These are phyloP conservation scores for Apamea sordens DNA, from an alignment of 2,888 invertebrate genomes.

Conservation along the genomic window DNA sequence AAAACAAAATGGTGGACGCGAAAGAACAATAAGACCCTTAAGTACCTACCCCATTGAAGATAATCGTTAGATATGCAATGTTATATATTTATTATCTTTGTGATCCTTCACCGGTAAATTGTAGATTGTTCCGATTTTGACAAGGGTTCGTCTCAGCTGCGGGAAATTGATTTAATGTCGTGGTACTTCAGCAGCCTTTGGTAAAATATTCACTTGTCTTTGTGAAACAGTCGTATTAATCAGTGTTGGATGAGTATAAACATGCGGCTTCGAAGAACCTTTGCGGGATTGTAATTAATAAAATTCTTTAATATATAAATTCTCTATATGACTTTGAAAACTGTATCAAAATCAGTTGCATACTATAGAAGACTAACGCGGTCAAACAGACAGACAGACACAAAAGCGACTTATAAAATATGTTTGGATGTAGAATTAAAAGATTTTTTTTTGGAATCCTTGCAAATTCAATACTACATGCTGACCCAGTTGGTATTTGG, in stretches of 20 bases:
- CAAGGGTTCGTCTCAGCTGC: conserved; percentile 48
- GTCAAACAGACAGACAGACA: too few species aligned
- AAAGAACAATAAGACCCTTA: conserved; percentile 27
- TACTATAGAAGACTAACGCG: neutral
- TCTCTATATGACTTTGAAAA: neutral
- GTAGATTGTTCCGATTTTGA: conserved; percentile 56
- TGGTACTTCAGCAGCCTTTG: conserved; percentile 19
- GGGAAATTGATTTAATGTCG: conserved; percentile 52
- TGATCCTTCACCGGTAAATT: conserved; percentile 43
- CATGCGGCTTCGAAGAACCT: too few species aligned
- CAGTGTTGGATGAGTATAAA: too few species aligned
- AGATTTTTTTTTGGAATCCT: neutral
- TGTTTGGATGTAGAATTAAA: neutral
- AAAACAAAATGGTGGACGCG: conserved; percentile 9
- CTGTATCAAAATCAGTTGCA: neutral
- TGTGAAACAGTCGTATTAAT: conserved; percentile 10
- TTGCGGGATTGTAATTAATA: too few species aligned
- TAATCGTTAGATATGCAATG: conserved; percentile 23
- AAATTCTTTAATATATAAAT: too few species aligned
- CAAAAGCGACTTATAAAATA: neutral
- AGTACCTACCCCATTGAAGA: conserved; percentile 8
- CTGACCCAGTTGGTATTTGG: too few species aligned
- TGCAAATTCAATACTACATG: neutral
- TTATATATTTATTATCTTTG: conserved; percentile 43
- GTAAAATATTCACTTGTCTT: conserved; percentile 32